phyloP scores from a whole-genome alignment of 2,113 vertebrate species.

The Burhinus bistriatus region DNA sequence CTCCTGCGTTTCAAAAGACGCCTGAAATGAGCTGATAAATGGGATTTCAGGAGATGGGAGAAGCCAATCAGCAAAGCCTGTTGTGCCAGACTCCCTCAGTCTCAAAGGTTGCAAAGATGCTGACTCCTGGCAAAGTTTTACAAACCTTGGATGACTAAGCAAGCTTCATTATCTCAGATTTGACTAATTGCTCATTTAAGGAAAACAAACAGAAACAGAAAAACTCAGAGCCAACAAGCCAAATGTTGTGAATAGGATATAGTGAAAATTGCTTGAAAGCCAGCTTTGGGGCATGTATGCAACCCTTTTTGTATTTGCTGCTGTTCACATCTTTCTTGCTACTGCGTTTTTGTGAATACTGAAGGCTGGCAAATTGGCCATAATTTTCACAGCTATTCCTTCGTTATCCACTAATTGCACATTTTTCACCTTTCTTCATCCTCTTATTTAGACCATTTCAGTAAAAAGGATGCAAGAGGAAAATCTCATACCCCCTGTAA shows the following conservation, averaged over 20 bases:
- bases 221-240: neutral
- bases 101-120: conserved; percentile 21
- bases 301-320: neutral
- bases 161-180: conserved; percentile 54
- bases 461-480: neutral
- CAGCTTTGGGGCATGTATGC: neutral
- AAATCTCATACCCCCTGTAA: neutral
- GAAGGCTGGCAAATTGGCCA: neutral
- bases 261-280: neutral
- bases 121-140: conserved; percentile 48
- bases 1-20: neutral
- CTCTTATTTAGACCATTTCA: neutral
- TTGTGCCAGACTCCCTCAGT: neutral
- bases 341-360: neutral
- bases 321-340: neutral
- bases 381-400: neutral
- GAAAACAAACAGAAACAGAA: conserved; percentile 52
- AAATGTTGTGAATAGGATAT: neutral
- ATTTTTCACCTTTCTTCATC: neutral
- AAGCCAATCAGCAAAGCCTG: conserved; percentile 21
- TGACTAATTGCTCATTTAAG: conserved; percentile 47
- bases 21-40: conserved; percentile 49
- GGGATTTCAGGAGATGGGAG: conserved; percentile 6
- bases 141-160: conserved; percentile 44
- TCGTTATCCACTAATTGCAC: neutral